phyloP scores from a whole-genome alignment of 2,888 invertebrate species.

The Hecatera dysodea region DNA sequence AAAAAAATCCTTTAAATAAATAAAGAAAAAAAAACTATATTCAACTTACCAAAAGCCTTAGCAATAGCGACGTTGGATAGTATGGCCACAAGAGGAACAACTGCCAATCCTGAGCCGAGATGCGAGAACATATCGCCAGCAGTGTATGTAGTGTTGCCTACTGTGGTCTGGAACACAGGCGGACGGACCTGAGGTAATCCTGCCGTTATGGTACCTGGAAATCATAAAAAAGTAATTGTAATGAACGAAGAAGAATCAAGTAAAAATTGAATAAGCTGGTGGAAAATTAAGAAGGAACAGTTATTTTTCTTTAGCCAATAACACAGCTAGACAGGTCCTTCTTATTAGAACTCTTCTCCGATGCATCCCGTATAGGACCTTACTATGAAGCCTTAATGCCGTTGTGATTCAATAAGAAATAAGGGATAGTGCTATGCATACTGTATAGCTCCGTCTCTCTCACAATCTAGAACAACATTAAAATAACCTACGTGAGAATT shows the following conservation, averaged over 20 bases:
- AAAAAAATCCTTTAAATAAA: too few species aligned
- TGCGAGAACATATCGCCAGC: slow-evolving; percentile 91
- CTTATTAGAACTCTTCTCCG: too few species aligned
- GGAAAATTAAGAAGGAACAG: not conserved
- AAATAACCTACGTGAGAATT: too few species aligned
- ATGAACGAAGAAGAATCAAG: not conserved
- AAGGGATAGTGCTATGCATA: too few species aligned
- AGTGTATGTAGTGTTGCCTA: slow-evolving; percentile 87
- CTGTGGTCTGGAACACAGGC: slow-evolving; percentile 88
- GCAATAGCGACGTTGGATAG: slow-evolving; percentile 95
- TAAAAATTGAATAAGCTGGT: not conserved
- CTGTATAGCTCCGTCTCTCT: too few species aligned
- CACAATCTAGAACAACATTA: too few species aligned
- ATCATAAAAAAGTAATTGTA: not conserved
- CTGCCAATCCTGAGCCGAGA: slow-evolving; percentile 92
- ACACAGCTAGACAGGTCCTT: too few species aligned
- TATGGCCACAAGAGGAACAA: slow-evolving; percentile 94
- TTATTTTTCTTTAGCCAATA: not conserved
- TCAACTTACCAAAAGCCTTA: slow-evolving; percentile 94
- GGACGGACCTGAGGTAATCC: slow-evolving; percentile 91
- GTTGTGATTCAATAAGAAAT: too few species aligned
- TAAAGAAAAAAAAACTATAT: too few species aligned
- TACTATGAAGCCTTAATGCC: too few species aligned
- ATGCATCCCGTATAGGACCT: too few species aligned
- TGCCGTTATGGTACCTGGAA: slow-evolving; percentile 90